These are phyloP conservation scores for Rhincodon typus DNA, from an alignment of 2,797 vertebrate genomes.

Conservation along the genomic window DNA sequence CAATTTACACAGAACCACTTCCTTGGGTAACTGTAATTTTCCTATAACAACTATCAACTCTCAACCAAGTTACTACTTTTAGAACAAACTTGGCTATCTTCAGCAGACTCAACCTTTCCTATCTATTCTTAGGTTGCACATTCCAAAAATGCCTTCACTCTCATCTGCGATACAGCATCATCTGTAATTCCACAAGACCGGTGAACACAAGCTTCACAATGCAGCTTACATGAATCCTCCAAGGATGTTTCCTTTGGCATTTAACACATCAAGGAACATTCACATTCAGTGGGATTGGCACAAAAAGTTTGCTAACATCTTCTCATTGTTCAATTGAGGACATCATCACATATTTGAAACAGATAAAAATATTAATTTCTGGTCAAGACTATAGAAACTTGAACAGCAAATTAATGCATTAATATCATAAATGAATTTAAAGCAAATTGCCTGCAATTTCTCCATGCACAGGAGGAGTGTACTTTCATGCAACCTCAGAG, in stretches of 20 bases:
- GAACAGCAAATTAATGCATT: no score
- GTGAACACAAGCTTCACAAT: neutral
- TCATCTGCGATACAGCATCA: neutral
- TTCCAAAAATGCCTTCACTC: neutral
- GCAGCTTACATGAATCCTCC: neutral
- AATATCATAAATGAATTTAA: no score
- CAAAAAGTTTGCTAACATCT: neutral
- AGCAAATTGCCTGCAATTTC: no score
- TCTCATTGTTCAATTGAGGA: no score
- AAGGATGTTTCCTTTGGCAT: neutral
- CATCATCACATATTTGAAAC: no score
- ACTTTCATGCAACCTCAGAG: no score
- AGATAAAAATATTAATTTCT: no score
- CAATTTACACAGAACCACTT: no score
- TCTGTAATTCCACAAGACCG: neutral
- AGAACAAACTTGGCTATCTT: neutral
- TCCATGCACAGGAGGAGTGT: no score
- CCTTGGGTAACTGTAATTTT: neutral
- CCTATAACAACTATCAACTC: neutral
- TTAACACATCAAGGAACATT: neutral
- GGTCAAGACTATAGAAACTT: no score
- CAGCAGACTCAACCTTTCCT: neutral
- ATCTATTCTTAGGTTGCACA: neutral
- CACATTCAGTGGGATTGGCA: neutral
- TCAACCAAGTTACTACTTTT: neutral